Percentiles rank a stretch among this genome's conserved stretches.
These are phyloP conservation scores for Cataglyphis cursor DNA, from an alignment of 2,888 invertebrate genomes.

Conservation along the genomic window DNA sequence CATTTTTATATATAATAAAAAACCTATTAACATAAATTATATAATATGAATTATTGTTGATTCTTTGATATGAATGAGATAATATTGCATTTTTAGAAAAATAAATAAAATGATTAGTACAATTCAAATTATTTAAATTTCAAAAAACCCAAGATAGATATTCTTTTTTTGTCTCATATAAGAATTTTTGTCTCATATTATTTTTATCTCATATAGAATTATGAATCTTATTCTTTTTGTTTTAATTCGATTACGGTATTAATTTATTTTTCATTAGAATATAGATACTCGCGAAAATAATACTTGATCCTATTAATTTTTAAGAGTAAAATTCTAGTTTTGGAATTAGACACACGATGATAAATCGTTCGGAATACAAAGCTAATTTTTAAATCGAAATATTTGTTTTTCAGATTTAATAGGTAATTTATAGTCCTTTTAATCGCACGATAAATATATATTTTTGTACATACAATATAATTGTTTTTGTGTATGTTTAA, in stretches of 20 bases:
- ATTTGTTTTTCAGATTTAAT: background rate
- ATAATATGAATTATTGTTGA: background rate
- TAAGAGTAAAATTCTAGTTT: background rate
- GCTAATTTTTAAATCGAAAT: background rate
- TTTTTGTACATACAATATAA: background rate
- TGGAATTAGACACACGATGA: background rate
- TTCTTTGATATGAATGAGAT: background rate
- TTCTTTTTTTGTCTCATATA: background rate
- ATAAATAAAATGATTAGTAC: background rate
- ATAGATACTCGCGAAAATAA: background rate
- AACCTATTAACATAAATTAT: background rate
- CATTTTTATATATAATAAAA: background rate
- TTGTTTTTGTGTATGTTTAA: background rate
- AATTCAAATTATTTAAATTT: background rate
- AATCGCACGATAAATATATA: background rate
- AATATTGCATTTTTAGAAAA: background rate
- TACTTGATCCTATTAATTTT: background rate
- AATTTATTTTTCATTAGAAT: conserved; percentile 5
- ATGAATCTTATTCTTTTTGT: background rate
- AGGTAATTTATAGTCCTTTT: background rate
- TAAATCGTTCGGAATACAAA: background rate
- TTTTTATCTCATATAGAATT: background rate
- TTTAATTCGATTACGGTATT: background rate
- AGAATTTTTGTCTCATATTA: background rate
- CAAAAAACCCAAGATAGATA: background rate